Base-by-base conservation (phyloP, 2,888 invertebrate genomes). In the Hydropsyche betteni region DNA sequence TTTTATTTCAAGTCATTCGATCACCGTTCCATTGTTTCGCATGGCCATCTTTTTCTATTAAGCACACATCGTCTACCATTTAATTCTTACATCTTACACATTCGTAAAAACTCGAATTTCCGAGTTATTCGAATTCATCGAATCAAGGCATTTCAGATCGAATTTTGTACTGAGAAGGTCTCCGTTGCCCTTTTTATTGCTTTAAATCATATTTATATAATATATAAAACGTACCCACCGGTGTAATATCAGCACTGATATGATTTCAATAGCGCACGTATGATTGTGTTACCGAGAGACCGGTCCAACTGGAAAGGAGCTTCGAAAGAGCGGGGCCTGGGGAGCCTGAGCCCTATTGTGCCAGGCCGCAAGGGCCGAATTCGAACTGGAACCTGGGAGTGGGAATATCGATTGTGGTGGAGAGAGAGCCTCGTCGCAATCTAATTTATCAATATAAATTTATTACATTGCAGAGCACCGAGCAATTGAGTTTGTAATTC, bases 401-500 rank as follows among this genome's bases (percentile, higher is more conserved):
- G 14, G 34, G 16, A 34, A 36, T 44, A 69, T 44, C 58, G 58
- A 69, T 74, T 74, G 61, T 14, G 75, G 38, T 44, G 33, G 44
- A 52, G 44, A 52, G 44, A 68, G 44, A 36, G 72, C 33, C 53
- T 72, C 71, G 70, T 53, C 70, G 70, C 70, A 70, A 70, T 70
- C 52, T 51, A 70, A 75, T 75, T 72, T 75, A 72, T 75, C 75
- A 55, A 69, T 75, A 75, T 75, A 68, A 75, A 75, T 75, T 72
- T 75, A 75, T 75, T 72, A 75, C 68, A 75, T 72, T 75, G 64
- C 68, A 52, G 64, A 74, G 68, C 68, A 50, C 68, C 33, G 68
- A 75, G 75, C 75, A 75, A 75, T 75, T 72, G 68, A 74, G 69
- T 74, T 74, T 74, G 69, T 74, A 74, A 74, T 74, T 64, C 64